Percentiles rank a stretch among this genome's conserved stretches.
These are phyloP conservation scores for Hirudinaria manillensis DNA, from an alignment of 2,888 invertebrate species.

Conservation along the genomic window DNA sequence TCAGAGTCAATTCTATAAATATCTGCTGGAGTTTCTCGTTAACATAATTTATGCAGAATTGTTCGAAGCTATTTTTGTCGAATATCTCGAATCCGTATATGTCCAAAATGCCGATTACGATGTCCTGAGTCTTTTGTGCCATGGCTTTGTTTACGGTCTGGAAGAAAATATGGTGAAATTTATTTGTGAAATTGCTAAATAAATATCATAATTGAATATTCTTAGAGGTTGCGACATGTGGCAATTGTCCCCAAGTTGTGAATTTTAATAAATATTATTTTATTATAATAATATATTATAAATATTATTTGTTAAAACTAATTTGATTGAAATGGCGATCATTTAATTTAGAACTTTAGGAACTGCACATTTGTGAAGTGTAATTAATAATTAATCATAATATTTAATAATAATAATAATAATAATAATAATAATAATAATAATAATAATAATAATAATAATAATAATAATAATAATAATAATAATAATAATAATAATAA, in stretches of 20 bases:
- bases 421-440: conserved; percentile 2
- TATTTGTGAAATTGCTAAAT: no score
- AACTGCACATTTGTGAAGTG: no score
- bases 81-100: conserved; percentile 71
- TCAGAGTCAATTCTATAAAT: conserved; percentile 67
- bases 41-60: conserved; percentile 68
- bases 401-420: conserved; percentile 6
- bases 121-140: conserved; percentile 57
- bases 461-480: conserved; percentile 5
- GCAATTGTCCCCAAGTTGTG: no score
- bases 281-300: no score
- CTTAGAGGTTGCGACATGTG: not conserved
- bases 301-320: no score
- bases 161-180: conserved; percentile 46
- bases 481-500: not conserved
- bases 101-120: conserved; percentile 64
- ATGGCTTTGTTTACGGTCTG: conserved; percentile 65
- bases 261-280: no score
- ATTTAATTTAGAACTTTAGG: no score
- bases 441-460: conserved; percentile 5
- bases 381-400: no score
- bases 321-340: no score
- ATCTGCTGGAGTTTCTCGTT: conserved; percentile 70
- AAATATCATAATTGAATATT: not conserved
- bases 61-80: conserved; percentile 66